A percentile compares a stretch with the other conserved stretches of the same genome.
Conservation (phyloP, 2,113 vertebrate genomes). For the Cepphus grylle region DNA sequence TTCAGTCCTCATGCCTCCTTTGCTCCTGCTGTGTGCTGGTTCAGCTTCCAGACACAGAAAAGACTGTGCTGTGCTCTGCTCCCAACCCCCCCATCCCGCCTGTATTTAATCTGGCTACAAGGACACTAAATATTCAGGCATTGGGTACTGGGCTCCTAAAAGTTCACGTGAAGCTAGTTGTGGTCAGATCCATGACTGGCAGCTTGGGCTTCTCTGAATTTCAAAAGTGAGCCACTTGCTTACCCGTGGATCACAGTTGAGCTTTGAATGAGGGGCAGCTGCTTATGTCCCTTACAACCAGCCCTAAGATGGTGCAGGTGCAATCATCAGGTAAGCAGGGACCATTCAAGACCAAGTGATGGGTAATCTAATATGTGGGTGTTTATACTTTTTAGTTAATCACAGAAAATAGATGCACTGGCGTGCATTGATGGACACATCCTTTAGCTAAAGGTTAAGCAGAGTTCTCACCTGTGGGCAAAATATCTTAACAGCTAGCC, state of each 20-base stretch:
- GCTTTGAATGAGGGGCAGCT: background rate
- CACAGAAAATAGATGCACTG: background rate
- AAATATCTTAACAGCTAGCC: background rate
- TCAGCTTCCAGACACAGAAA: background rate
- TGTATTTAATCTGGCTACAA: background rate
- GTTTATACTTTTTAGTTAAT: background rate
- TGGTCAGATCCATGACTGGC: background rate
- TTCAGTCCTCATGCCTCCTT: background rate
- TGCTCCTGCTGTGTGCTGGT: too few species aligned
- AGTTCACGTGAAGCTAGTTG: background rate
- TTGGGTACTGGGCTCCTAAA: background rate
- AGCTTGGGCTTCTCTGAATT: background rate
- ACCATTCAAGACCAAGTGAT: background rate
- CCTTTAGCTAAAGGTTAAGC: background rate
- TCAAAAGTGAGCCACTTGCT: background rate
- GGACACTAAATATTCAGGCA: background rate
- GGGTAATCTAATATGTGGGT: background rate
- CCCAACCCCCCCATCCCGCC: rapidly evolving
- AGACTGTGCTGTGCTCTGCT: background rate
- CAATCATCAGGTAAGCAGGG: background rate
- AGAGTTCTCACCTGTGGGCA: background rate
- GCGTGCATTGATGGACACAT: rapidly evolving
- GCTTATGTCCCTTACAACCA: background rate
- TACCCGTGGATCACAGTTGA: background rate
- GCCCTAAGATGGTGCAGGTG: background rate